A percentile compares a stretch with the other conserved stretches of the same genome.
Evolutionary conservation across 2,113 vertebrate species (phyloP).

Genomic region (Scomber scombrus): DNA sequence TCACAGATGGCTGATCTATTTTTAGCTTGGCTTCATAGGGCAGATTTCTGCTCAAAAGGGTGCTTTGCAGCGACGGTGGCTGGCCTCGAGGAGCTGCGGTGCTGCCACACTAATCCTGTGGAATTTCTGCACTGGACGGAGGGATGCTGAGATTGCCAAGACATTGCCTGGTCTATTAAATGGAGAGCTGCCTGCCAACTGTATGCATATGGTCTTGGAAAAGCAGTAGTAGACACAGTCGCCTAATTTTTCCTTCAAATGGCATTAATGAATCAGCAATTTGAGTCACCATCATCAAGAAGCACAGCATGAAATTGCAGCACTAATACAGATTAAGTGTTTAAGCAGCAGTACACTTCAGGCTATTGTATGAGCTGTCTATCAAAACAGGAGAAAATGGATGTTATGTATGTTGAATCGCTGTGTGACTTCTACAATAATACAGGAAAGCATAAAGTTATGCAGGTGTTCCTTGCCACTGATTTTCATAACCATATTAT

Average conservation of each 20-base stretch:
- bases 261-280: slow-evolving; percentile 65
- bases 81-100: slow-evolving; percentile 56
- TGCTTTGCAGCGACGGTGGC: slow-evolving; percentile 47
- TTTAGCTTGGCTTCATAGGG: slow-evolving; percentile 73
- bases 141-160: slow-evolving; percentile 52
- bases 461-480: background rate
- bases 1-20: slow-evolving; percentile 80
- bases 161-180: slow-evolving; percentile 65
- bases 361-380: slow-evolving; percentile 34
- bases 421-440: slow-evolving; percentile 1
- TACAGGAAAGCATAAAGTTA: slow-evolving; percentile 10
- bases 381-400: slow-evolving; percentile 33
- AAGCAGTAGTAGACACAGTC: slow-evolving; percentile 29
- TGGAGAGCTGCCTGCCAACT: slow-evolving; percentile 43
- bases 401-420: slow-evolving; percentile 32
- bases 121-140: slow-evolving; percentile 54
- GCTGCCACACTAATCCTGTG: slow-evolving; percentile 70
- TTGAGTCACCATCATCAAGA: slow-evolving; percentile 54
- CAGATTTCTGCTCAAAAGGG: slow-evolving; percentile 70
- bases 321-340: slow-evolving; percentile 54
- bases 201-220: slow-evolving; percentile 59
- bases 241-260: slow-evolving; percentile 39
- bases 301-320: slow-evolving; percentile 51
- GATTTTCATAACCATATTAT: background rate
- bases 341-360: slow-evolving; percentile 29